phyloP scores from a whole-genome alignment of 2,797 vertebrate genomes.

The Protonibea diacanthus region DNA sequence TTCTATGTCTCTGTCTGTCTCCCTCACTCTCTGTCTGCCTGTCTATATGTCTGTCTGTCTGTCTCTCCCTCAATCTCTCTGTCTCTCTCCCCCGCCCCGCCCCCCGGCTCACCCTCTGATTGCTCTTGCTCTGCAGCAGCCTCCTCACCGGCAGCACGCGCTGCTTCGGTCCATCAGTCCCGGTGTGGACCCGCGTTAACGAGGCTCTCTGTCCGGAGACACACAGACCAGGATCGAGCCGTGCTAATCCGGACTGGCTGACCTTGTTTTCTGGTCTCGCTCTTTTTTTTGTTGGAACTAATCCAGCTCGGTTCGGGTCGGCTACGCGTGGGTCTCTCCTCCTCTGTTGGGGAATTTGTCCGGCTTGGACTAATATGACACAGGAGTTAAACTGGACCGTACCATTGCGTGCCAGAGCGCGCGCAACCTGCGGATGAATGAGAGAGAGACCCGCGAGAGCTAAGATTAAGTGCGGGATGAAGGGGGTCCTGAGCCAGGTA shows the following conservation, averaged over 20 bases:
- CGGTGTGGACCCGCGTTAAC: not conserved
- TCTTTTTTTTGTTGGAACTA: not conserved
- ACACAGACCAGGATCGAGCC: not conserved
- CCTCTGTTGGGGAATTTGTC: not conserved
- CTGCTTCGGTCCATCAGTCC: slow-evolving; percentile 20
- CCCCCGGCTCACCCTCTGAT: slow-evolving; percentile 15
- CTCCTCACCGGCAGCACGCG: slow-evolving; percentile 34
- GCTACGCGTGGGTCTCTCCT: no score
- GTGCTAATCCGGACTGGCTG: not conserved
- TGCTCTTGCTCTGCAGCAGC: slow-evolving; percentile 36
- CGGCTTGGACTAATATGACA: slow-evolving; percentile 12
- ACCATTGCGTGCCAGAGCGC: slow-evolving; percentile 30
- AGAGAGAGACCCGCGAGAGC: slow-evolving; percentile 6
- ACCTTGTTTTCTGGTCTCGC: not conserved
- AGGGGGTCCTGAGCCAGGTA: slow-evolving; percentile 54
- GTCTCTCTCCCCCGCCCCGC: not conserved
- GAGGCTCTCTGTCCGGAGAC: not conserved
- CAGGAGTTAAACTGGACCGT: slow-evolving; percentile 5
- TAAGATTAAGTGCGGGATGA: slow-evolving; percentile 17
- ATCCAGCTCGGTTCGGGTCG: not conserved
- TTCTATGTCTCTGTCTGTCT: no score
- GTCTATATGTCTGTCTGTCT: no score
- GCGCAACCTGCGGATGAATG: slow-evolving; percentile 21
- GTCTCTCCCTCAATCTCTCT: no score
- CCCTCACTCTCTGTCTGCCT: no score